Conservation (phyloP, 92 coral and sea anemone species). For the Metridium senile region DNA sequence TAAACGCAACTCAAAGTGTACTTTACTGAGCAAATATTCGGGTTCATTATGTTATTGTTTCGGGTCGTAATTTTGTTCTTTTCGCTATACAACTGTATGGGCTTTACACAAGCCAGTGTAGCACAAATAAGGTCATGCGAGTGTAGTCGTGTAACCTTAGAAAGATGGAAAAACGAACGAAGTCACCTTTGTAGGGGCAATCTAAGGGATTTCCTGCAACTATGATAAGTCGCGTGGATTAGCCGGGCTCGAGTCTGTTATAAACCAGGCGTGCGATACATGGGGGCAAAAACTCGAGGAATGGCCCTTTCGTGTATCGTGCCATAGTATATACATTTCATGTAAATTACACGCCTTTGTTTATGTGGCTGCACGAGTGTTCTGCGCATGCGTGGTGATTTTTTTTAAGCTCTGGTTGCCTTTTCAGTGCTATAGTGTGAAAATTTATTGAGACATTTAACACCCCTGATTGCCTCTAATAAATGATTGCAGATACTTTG, state of each 20-base stretch:
- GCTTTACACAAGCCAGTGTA: conserved; percentile 37
- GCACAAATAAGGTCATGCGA: conserved; percentile 32
- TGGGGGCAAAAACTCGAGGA: conserved; percentile 29
- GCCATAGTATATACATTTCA: conserved; percentile 41
- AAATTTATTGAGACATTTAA: conserved; percentile 52
- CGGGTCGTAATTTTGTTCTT: conserved; percentile 63
- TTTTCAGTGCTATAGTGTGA: conserved; percentile 31
- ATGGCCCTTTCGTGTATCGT: conserved; percentile 63
- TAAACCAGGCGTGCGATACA: conserved; percentile 76
- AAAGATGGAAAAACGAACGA: conserved; percentile 68
- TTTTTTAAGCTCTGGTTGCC: conserved; percentile 23
- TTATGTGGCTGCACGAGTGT: conserved; percentile 50
- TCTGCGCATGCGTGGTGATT: conserved; percentile 48
- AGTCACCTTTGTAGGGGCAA: conserved; percentile 85
- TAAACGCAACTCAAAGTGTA: conserved; percentile 94
- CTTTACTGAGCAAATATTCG: conserved; percentile 98
- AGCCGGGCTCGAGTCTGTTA: conserved; percentile 73
- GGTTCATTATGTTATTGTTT: conserved; percentile 98
- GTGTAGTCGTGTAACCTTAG: conserved; percentile 75
- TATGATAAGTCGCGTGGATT: conserved; percentile 87
- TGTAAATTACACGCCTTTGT: conserved; percentile 69
- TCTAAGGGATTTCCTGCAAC: conserved; percentile 87
- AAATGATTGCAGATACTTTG: conserved; percentile 73
- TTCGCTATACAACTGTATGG: conserved; percentile 78
- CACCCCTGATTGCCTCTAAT: conserved; percentile 65